A percentile compares a stretch with the other conserved stretches of the same genome.
Conservation (phyloP, 1,140 invertebrate species). For the Patella vulgata region DNA sequence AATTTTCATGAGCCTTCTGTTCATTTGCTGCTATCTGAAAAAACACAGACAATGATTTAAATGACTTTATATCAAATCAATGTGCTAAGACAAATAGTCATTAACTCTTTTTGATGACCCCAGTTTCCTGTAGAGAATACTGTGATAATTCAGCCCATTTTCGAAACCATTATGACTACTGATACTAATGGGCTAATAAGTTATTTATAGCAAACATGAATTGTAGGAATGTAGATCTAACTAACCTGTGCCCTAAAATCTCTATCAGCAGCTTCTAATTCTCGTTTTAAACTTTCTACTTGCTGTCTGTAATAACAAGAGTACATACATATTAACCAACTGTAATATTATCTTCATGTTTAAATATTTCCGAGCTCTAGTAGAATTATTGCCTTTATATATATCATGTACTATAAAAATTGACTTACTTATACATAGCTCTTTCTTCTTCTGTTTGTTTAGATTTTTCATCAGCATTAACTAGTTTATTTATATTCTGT, state of each 20-base stretch:
- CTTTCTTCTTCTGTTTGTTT: constrained; percentile 42
- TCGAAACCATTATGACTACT: not conserved
- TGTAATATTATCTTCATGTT: too few species aligned
- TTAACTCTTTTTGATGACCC: not conserved
- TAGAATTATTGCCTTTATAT: too few species aligned
- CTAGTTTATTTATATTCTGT: constrained; percentile 76
- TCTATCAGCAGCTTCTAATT: constrained; percentile 56
- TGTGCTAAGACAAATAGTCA: not conserved
- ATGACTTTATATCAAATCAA: not conserved
- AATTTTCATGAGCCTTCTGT: constrained; percentile 64
- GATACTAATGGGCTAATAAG: not conserved
- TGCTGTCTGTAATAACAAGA: constrained; percentile 47
- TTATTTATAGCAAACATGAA: not conserved
- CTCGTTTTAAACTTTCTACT: constrained; percentile 55
- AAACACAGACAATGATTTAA: not conserved
- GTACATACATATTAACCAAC: too few species aligned
- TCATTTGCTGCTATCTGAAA: constrained; percentile 63
- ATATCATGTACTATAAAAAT: not conserved
- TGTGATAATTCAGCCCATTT: not conserved
- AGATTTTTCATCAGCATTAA: constrained; percentile 43
- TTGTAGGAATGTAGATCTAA: not conserved
- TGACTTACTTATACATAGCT: constrained; percentile 34
- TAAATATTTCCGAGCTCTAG: too few species aligned
- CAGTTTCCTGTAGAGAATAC: not conserved
- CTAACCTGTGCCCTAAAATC: constrained; percentile 59